These are phyloP conservation scores for Uropetala carovei DNA, from an alignment of 2,888 invertebrate species.

Conservation along the genomic window DNA sequence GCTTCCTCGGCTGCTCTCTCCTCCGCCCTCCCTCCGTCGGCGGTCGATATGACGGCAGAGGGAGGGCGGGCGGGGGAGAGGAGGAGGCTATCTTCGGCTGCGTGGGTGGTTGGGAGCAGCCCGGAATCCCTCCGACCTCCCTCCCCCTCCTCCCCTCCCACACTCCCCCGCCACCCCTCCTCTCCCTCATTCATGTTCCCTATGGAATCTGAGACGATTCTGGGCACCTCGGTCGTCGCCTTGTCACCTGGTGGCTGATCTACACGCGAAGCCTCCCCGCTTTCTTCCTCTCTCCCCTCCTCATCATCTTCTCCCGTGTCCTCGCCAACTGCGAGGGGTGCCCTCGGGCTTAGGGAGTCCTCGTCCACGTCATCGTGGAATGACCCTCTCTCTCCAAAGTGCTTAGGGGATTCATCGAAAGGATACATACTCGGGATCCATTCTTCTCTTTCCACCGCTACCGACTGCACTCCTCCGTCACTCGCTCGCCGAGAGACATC, in stretches of 20 bases:
- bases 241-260: neutral
- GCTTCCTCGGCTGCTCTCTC: conserved; percentile 31
- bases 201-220: conserved; percentile 41
- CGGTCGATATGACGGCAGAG: conserved; percentile 65
- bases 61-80: conserved; percentile 65
- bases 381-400: neutral
- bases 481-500: neutral
- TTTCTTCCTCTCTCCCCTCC: neutral
- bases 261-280: neutral
- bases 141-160: neutral
- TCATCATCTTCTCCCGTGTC: conserved; percentile 37
- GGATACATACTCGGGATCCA: neutral
- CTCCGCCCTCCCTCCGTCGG: conserved; percentile 20
- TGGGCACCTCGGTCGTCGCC: conserved; percentile 21
- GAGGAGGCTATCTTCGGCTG: conserved; percentile 57
- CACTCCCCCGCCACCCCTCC: neutral
- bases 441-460: neutral
- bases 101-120: conserved; percentile 10
- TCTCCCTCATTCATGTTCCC: conserved; percentile 32
- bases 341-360: conserved; percentile 64
- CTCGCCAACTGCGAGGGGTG: conserved; percentile 39
- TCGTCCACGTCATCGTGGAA: conserved; percentile 21
- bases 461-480: neutral
- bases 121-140: neutral
- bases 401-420: neutral